These are phyloP conservation scores for Amiota communis DNA, from an alignment of 2,888 invertebrate genomes.

Conservation along the genomic window DNA sequence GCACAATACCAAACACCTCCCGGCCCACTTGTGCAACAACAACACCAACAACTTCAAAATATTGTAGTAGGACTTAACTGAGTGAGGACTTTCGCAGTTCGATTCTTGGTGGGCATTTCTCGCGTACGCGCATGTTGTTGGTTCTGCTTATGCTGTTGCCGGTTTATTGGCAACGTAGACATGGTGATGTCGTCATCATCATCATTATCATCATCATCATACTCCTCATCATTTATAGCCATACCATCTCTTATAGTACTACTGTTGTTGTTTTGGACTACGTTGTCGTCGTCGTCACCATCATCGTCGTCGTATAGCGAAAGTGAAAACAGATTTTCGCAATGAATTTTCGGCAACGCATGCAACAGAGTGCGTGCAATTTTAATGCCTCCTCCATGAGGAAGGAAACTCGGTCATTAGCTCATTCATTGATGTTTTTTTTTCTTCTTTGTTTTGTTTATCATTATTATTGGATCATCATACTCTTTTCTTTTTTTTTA, in stretches of 20 bases:
- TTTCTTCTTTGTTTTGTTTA: too few species aligned
- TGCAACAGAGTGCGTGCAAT: constrained; percentile 7
- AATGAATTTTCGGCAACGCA: constrained; percentile 9
- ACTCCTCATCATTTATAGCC: neutral
- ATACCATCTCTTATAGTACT: neutral
- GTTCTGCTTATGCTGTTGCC: neutral
- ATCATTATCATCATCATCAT: neutral
- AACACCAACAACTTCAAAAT: neutral
- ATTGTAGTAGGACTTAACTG: neutral
- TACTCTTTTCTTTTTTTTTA: too few species aligned
- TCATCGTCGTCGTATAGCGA: neutral
- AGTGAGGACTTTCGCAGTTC: constrained; percentile 25
- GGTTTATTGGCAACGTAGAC: constrained; percentile 9
- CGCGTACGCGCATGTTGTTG: constrained; percentile 14
- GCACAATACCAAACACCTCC: too few species aligned
- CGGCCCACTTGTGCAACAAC: neutral
- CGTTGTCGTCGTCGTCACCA: constrained; percentile 9
- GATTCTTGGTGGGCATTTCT: constrained; percentile 31
- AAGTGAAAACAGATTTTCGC: constrained; percentile 5
- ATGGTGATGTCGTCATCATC: neutral
- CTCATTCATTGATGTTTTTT: neutral
- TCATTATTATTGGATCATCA: too few species aligned
- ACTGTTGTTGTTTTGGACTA: neutral
- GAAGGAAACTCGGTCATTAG: constrained; percentile 6
- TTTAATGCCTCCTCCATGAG: constrained; percentile 2